Evolutionary conservation across 2,113 vertebrate genomes (phyloP).

Genomic region (Perca fluviatilis): DNA sequence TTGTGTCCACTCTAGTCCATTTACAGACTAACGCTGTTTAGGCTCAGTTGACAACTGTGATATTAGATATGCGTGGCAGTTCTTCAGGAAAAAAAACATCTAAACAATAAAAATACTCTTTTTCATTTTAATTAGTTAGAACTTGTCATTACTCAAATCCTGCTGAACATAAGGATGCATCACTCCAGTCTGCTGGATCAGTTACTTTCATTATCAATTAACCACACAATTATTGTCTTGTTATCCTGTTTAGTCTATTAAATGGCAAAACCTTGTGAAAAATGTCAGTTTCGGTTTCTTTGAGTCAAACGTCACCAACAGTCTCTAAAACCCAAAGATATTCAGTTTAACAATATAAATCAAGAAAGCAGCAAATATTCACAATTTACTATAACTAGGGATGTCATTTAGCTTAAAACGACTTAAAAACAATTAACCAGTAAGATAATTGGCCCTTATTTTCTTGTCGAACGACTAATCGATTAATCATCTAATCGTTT

Average conservation of each 20-base stretch:
- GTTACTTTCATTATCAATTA: neutral
- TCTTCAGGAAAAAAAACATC: neutral
- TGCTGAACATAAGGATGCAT: neutral
- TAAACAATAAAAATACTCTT: neutral
- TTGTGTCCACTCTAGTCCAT: conserved; percentile 17
- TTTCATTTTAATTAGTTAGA: neutral
- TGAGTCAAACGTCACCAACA: neutral
- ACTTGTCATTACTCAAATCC: neutral
- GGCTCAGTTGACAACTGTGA: neutral
- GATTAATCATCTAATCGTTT: too few species aligned
- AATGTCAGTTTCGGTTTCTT: neutral
- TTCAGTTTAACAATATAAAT: too few species aligned
- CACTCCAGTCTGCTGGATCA: neutral
- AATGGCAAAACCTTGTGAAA: neutral
- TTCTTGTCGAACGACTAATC: too few species aligned
- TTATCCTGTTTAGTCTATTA: neutral
- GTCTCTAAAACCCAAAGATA: neutral
- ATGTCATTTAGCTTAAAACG: too few species aligned
- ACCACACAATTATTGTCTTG: too few species aligned
- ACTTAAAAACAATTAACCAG: too few species aligned
- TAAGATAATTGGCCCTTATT: too few species aligned
- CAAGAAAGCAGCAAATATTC: too few species aligned
- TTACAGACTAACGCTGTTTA: neutral
- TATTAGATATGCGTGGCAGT: neutral
- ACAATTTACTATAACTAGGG: too few species aligned